Evolutionary conservation across 2,888 invertebrate species (phyloP).

Genomic region (Zonitis immaculata): DNA sequence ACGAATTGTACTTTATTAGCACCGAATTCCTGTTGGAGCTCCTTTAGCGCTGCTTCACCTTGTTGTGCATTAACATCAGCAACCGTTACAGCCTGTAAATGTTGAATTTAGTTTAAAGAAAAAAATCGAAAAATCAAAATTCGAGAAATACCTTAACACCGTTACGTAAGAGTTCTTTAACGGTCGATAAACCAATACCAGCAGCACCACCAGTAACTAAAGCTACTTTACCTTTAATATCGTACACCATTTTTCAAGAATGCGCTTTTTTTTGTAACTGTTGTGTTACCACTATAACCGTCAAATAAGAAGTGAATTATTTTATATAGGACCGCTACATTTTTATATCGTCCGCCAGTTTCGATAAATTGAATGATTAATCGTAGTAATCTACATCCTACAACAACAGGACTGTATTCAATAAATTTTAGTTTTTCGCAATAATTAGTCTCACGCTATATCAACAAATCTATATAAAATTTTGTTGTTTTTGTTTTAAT

Average conservation of each 20-base stretch:
- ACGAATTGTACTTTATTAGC: constrained; percentile 64
- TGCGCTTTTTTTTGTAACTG: too few species aligned
- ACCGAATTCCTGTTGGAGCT: constrained; percentile 60
- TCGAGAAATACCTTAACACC: constrained; percentile 26
- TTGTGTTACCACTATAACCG: too few species aligned
- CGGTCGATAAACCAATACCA: constrained; percentile 53
- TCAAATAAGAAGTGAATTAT: too few species aligned
- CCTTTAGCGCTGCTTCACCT: constrained; percentile 60
- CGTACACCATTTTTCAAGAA: constrained; percentile 32
- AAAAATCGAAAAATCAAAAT: neutral
- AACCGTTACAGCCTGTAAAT: constrained; percentile 36
- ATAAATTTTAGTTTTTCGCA: too few species aligned
- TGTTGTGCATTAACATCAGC: constrained; percentile 33
- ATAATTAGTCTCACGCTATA: too few species aligned
- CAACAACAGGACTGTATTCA: too few species aligned
- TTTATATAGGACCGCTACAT: too few species aligned
- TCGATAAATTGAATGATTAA: too few species aligned
- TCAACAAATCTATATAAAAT: too few species aligned
- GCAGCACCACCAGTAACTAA: constrained; percentile 54
- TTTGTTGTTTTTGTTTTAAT: too few species aligned
- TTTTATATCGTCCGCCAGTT: too few species aligned
- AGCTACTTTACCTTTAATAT: constrained; percentile 40
- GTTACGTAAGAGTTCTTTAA: constrained; percentile 48
- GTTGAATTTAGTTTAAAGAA: neutral
- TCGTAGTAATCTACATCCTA: too few species aligned